Evolutionary conservation across 2,888 invertebrate genomes (phyloP), one percentile per base, ranked within the genome.

Genomic region (Leptothorax acervorum): DNA sequence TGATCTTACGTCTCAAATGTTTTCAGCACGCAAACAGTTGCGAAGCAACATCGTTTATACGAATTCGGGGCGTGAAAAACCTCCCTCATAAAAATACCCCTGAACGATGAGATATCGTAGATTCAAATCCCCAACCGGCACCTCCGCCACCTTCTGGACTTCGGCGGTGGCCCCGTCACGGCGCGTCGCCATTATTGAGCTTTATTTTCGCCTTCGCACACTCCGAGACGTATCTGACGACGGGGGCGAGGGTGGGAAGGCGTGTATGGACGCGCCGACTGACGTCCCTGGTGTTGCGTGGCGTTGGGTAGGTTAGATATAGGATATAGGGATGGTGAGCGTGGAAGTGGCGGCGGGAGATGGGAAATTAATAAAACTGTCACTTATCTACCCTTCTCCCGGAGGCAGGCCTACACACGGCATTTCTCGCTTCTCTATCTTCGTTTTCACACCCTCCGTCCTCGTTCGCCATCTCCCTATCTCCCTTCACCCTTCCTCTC

Each of bases 331-430:
- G 85, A 83, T 85, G 87, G 87, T 84, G 84, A 85, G 42, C 81
- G 82, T 79, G 75, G 82, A 83, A 62, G 83, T 74, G 90, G 65
- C 88, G 91, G 89, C 91, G 92, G 92, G 95, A 95, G 95, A 96
- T 95, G 96, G 95, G 96, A 96, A 97, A 97, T 97, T 97, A 97
- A 97, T 97, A 97, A 97, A 97, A 96, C 96, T 96, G 97, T 97
- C 97, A 96, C 96, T 96, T 96, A 96, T 96, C 96, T 95, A 95
- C 95, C 95, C 90, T 87, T 87, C 79, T 81, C 89, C 86, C 86
- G 83, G 87, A 62, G 86, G 87, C 90, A 87, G 83, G 88, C 85
- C 88, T 90, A 90, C 88, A 85, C 84, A 74, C 78, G 85, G 82
- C 86, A 88, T 89, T 87, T 90, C 84, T 82, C 83, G 55, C 81